Conservation (phyloP, 2,113 vertebrate genomes). For the Syngnathus typhle region DNA sequence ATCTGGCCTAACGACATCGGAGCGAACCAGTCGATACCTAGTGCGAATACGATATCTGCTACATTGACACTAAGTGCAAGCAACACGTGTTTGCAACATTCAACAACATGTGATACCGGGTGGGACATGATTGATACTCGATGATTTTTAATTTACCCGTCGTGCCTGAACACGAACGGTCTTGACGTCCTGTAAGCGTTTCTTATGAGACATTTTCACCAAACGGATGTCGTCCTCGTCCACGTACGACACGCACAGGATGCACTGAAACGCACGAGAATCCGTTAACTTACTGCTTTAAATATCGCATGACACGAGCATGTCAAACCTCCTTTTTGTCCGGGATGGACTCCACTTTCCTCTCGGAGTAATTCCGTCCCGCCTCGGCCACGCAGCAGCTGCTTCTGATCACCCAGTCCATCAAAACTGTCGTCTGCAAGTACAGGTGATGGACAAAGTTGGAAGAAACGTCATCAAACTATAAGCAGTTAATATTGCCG, state of each 20-base stretch:
- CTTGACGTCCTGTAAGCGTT: slow-evolving; percentile 68
- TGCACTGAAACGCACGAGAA: slow-evolving; percentile 40
- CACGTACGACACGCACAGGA: slow-evolving; percentile 76
- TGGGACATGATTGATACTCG: no score
- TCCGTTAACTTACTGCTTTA: background rate
- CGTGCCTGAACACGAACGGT: slow-evolving; percentile 55
- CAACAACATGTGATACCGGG: no score
- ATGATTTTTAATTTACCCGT: slow-evolving; percentile 34
- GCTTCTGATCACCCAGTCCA: slow-evolving; percentile 71
- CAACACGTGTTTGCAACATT: no score
- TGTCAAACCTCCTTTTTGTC: slow-evolving; percentile 64
- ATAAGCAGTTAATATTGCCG: background rate
- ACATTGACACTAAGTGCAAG: background rate
- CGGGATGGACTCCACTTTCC: slow-evolving; percentile 70
- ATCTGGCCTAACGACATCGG: no score
- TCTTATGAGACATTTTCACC: slow-evolving; percentile 62
- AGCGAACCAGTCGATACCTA: background rate
- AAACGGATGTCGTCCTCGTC: slow-evolving; percentile 72
- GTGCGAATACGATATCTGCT: background rate
- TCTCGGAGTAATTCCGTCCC: slow-evolving; percentile 68
- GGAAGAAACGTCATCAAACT: no score
- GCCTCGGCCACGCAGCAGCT: slow-evolving; percentile 55
- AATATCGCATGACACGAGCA: background rate
- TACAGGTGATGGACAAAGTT: background rate
- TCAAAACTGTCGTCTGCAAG: slow-evolving; percentile 64